Base-by-base conservation (phyloP, 2,888 invertebrate species). In the Clistopyga incitator region DNA sequence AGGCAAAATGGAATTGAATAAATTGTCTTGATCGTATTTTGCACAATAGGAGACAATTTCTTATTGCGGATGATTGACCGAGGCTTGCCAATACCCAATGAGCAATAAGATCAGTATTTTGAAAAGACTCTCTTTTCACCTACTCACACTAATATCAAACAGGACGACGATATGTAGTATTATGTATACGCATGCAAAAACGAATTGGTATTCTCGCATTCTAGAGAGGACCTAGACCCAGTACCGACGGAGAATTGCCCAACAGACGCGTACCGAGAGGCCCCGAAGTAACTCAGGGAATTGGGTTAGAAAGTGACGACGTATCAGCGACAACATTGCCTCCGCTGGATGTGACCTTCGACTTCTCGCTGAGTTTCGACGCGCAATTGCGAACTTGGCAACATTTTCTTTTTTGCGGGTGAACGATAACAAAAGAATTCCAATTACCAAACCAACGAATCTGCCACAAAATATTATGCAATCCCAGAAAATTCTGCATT, bases 291-390 rank as follows among this genome's bases (percentile, higher is more conserved):
- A 72, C 82, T 85, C 85, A 78, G 54, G 85, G 86, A 88, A 90
- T 89, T 87, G 83, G 88, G 87, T 90, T 90, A 90, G 90, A 90
- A 90, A 90, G 89, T 88, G 83, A 76, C 78, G 76, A 81, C 72
- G 71, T 61, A 76, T 34, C 72, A 59, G 45, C 59, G 45, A 59
- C 72, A 29, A 47, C 72, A 56, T 20, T n/a, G 61, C 72, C 11
- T 52, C 29, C 47, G 45, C 45, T 47, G 34, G 59, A 45, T 23
- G 15, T n/a, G 61, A 68, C 65, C 77, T 82, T 54, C 54, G 65
- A 54, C 23, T 23, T 34, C 50, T 20, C 59, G 20, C 13, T n/a
- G 54, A 18, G n/a, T 54, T 67, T 68, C 80, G 34, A 71, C 23
- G 29, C 56, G 64, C 42, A 65, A 65, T 65, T 42, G 64, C 45